Evolutionary conservation across 2,113 vertebrate genomes (phyloP).

Genomic region (Trichechus manatus): DNA sequence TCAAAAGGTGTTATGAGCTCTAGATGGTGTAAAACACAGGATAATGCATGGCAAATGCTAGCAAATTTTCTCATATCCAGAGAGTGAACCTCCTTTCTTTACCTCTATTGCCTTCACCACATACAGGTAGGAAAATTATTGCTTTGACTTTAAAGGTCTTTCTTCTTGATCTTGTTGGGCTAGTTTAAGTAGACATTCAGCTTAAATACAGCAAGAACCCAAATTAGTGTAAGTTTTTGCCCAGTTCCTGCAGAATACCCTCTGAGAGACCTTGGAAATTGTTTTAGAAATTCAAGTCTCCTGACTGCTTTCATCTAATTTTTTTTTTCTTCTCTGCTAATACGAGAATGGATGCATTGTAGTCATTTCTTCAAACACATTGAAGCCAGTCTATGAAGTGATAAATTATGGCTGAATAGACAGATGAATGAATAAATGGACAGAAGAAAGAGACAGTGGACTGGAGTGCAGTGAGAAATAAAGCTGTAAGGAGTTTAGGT

Average conservation of each 20-base stretch:
- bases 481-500: neutral
- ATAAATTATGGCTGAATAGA: neutral
- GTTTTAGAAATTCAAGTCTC: neutral
- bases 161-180: neutral
- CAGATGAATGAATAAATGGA: neutral
- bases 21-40: neutral
- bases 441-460: too few species aligned
- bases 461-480: neutral
- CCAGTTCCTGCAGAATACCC: neutral
- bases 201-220: neutral
- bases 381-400: neutral
- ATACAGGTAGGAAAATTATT: neutral
- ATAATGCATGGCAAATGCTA: neutral
- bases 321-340: neutral
- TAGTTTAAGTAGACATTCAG: neutral
- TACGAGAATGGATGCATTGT: neutral
- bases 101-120: neutral
- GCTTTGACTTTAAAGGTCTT: neutral
- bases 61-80: neutral
- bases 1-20: neutral
- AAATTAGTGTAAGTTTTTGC: neutral
- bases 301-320: neutral
- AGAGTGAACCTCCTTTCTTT: neutral
- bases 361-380: neutral
- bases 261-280: neutral